A percentile compares a stretch with the other conserved stretches of the same genome.
These are phyloP conservation scores for Theonella swinhoei DNA, from an alignment of 37 sponge, comb jelly and placozoan genomes.

Conservation along the genomic window DNA sequence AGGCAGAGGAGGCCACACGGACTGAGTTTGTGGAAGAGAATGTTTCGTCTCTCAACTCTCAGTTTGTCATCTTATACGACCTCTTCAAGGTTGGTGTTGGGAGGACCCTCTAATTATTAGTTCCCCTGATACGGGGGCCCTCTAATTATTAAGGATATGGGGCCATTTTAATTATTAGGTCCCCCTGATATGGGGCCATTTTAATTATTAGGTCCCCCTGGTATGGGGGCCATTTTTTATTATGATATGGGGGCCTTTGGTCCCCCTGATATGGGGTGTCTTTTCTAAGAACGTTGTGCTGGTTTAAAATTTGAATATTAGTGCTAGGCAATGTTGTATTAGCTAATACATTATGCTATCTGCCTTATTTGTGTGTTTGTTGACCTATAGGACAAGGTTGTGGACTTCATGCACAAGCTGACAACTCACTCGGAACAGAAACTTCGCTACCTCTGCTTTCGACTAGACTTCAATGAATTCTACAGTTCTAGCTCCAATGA, in stretches of 20 bases:
- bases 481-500: conserved; percentile 44
- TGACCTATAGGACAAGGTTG: conserved; percentile 50
- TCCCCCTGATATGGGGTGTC: no score
- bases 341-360: no score
- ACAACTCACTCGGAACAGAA: conserved; percentile 70
- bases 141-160: no score
- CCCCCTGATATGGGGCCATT: no score
- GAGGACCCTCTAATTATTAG: not conserved
- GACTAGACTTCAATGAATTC: conserved; percentile 94
- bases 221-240: no score
- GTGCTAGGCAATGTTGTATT: no score
- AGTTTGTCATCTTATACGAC: conserved; percentile 48
- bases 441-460: conserved; percentile 76
- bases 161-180: no score
- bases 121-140: not conserved
- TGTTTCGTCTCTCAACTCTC: conserved; percentile 21
- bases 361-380: not conserved
- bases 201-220: no score
- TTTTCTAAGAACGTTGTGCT: no score
- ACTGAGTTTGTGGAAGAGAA: conserved; percentile 40
- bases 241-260: no score
- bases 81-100: conserved; percentile 64
- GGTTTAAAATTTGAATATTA: no score
- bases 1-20: conserved; percentile 43
- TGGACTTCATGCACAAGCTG: conserved; percentile 61